These are phyloP conservation scores for Romanogobio albipinnatus DNA, from an alignment of 2,113 vertebrate genomes.

Conservation along the genomic window DNA sequence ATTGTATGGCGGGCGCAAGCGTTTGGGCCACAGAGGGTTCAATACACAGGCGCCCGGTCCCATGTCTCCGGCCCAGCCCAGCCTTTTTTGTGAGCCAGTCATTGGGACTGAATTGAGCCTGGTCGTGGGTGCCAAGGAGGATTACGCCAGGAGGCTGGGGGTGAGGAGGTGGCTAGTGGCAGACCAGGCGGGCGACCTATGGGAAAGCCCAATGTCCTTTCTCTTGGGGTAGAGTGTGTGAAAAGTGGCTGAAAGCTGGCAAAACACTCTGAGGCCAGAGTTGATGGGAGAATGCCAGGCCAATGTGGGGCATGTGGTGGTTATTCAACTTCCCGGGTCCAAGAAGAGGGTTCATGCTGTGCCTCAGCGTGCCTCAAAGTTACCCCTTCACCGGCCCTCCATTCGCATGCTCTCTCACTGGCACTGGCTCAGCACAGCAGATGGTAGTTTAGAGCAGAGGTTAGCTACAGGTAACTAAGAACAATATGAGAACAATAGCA, in stretches of 20 bases:
- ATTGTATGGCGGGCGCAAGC: constrained; percentile 45
- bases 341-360: constrained; percentile 47
- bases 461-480: constrained; percentile 46
- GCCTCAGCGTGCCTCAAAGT: constrained; percentile 41
- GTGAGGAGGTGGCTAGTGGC: constrained; percentile 50
- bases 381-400: constrained; percentile 22
- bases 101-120: constrained; percentile 52
- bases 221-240: constrained; percentile 53
- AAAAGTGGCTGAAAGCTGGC: constrained; percentile 60
- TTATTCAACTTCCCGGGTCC: constrained; percentile 56
- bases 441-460: constrained; percentile 20
- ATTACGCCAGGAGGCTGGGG: constrained; percentile 57
- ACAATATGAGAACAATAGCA: neutral
- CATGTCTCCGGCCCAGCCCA: constrained; percentile 38
- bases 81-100: constrained; percentile 55
- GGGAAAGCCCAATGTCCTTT: constrained; percentile 57
- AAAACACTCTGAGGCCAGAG: constrained; percentile 46
- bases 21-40: constrained; percentile 30
- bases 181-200: constrained; percentile 52
- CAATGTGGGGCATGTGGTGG: constrained; percentile 55
- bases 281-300: constrained; percentile 53
- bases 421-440: constrained; percentile 48
- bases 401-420: constrained; percentile 5
- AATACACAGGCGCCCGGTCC: constrained; percentile 43
- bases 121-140: constrained; percentile 53